phyloP scores from a whole-genome alignment of 2,888 invertebrate genomes.

The Heteromurus nitidus region DNA sequence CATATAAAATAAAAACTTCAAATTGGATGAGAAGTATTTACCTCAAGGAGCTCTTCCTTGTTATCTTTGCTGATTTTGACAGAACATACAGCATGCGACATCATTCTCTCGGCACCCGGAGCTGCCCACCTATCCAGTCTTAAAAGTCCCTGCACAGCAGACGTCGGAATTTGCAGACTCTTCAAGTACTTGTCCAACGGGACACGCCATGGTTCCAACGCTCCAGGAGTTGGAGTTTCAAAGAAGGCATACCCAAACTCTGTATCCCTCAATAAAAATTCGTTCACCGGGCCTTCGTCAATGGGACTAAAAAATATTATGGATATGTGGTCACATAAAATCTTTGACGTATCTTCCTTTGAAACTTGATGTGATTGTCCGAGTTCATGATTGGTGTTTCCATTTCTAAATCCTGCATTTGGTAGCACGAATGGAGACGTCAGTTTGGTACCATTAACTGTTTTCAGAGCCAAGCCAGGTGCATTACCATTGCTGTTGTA shows the following conservation, averaged over 20 bases:
- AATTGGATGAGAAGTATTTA: no score
- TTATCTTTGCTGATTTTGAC: conserved; percentile 50
- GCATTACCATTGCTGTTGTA: no score
- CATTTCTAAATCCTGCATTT: no score
- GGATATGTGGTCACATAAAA: conserved; percentile 43
- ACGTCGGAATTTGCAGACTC: conserved; percentile 36
- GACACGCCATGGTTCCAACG: conserved; percentile 57
- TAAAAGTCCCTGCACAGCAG: conserved; percentile 59
- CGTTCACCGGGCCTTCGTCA: conserved; percentile 25
- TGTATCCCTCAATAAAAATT: conserved; percentile 20
- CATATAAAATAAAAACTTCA: no score
- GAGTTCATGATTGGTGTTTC: no score
- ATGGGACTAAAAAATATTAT: conserved; percentile 34
- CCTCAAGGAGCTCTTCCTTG: conserved; percentile 36
- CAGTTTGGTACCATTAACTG: no score
- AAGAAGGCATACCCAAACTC: conserved; percentile 34
- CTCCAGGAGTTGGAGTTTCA: conserved; percentile 36
- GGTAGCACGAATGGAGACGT: no score
- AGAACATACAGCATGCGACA: conserved; percentile 64
- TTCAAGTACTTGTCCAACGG: conserved; percentile 63
- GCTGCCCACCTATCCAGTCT: conserved; percentile 69
- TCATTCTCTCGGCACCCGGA: conserved; percentile 63
- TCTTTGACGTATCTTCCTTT: no score
- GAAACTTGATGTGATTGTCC: no score
- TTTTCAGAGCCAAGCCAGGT: no score